Evolutionary conservation across 2,888 invertebrate species (phyloP).

Genomic region (Hirtodrosophila duncani): DNA sequence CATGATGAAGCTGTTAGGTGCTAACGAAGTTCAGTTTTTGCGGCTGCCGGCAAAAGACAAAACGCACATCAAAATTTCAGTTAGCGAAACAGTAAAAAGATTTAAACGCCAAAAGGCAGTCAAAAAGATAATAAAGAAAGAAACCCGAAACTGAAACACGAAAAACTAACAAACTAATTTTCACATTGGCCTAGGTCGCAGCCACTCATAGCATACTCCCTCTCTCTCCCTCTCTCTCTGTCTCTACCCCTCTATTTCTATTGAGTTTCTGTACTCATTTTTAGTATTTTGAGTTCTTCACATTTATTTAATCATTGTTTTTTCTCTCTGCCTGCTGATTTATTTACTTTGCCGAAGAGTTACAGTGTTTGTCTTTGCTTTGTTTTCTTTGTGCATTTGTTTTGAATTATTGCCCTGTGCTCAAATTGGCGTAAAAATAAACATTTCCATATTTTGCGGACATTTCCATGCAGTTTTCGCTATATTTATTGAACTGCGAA

Average conservation of each 20-base stretch:
- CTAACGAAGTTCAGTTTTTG: conserved; percentile 47
- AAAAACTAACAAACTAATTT: conserved; percentile 14
- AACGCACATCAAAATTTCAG: conserved; percentile 30
- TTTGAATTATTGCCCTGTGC: conserved; percentile 7
- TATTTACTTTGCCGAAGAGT: conserved; percentile 22
- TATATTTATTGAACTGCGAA: background rate
- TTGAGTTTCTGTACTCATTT: too few relatives aligned
- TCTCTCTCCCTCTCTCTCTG: background rate
- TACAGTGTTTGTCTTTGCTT: conserved; percentile 8
- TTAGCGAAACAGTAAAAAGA: conserved; percentile 46
- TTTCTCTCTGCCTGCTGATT: conserved; percentile 24
- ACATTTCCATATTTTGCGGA: conserved; percentile 38
- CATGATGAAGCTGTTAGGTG: conserved; percentile 36
- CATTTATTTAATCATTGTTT: conserved; percentile 44
- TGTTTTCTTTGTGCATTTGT: conserved; percentile 2
- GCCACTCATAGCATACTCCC: conserved; percentile 2
- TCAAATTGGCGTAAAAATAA: conserved; percentile 38
- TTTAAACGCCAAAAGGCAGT: conserved; percentile 9
- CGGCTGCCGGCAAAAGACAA: conserved; percentile 12
- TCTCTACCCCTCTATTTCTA: background rate
- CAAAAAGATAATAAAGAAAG: conserved; percentile 1
- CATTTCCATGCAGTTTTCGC: conserved; percentile 4
- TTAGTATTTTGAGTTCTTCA: conserved; percentile 1
- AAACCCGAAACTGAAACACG: background rate
- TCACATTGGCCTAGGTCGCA: conserved; percentile 39